Base-by-base conservation (phyloP, 2,797 vertebrate species). In the Chanos chanos region DNA sequence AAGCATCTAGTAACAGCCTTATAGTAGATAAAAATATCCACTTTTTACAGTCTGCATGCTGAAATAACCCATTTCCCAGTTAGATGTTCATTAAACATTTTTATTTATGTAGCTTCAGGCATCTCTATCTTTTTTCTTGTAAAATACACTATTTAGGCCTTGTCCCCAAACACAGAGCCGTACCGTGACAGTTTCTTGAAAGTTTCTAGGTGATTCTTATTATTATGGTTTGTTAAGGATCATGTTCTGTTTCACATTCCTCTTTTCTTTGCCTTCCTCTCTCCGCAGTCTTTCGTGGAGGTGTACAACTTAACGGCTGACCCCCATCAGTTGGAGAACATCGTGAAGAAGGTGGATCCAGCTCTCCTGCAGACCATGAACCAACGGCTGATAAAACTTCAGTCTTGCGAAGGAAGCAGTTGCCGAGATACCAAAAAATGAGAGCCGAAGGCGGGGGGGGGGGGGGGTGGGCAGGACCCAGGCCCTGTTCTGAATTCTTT, bases 281-380 rank as follows among this genome's bases (percentile, higher is more conserved):
- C 13, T 43, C 43, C 13, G 0, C 73, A 91, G 90, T 79, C 85
- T 0, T 91, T 89, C 3, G 89, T 92, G 1, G 90, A 92, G 53
- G 66, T 92, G 49, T 92, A 92, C 58, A 82, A 91, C 81, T 47
- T 92, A 78, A 80, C 81, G 0, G 48, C 80, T 0, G 90, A 92
- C 78, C 85, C 85, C 0, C 75, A 89, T 74, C 90, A 92, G 78
- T 80, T 91, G 77, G 84, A 88, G 72, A 92, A 92, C 82, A 86
- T 92, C 1, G 72, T 87, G 68, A 92, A 91, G 82, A 87, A 85
- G 71, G 87, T 91, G 55, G 87, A 91, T 5, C 89, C 89, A 0
- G 0, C 73, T 1, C 1, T 91, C 25, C 80, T 92, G 63, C 86
- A 90, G 81, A 30, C 31, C 13, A 91, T 91, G 89, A 92, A 92